Evolutionary conservation across 1,140 invertebrate species (phyloP), one percentile per base, ranked within the genome.

Genomic region (Tenebrio molitor): DNA sequence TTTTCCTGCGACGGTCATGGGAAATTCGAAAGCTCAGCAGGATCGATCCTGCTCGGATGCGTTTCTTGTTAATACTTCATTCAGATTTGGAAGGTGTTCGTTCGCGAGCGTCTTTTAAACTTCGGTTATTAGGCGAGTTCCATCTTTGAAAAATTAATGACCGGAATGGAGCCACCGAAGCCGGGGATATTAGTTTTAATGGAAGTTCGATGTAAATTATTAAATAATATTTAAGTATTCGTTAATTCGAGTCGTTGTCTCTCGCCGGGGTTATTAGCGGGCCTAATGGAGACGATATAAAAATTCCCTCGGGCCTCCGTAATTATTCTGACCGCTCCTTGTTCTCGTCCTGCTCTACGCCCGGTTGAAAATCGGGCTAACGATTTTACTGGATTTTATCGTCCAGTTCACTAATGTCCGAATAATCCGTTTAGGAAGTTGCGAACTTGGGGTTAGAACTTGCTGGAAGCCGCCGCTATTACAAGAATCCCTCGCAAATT

Each of bases 371-470:
- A 29, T 29, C 25, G 25, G 46, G 17, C 23, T 14, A 25, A 53
- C 46, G 46, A 53, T 53, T 53, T 53, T 53, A 53, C 17, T 19
- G 46, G 46, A 53, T 62, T 62, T 62, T 34, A 62, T 62, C 53
- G 53, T 62, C 29, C 23, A 23, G 19, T 25, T 64, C 58, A 19
- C 42, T 46, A 46, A 46, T 46, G 42, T 46, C 42, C 21, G n/a
- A 64, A 64, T 34, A 36, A 64, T 36, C 58, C 33, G 36, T 34
- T 64, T 64, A 64, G 21, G 23, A 64, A 64, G 58, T 64, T 64
- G 10, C 15, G 42, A 46, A 46, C 42, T 46, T 46, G 1, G 12
- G 42, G 12, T 46, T 16, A 46, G 17, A 46, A 15, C 16, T 46
- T 17, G 16, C 1, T 6, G 16, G 12, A 46, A 17, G 14, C 42